Percentiles rank a stretch among this genome's conserved stretches.
Evolutionary conservation across 2,888 invertebrate species (phyloP).

Genomic region (Hyposoter dolosus): DNA sequence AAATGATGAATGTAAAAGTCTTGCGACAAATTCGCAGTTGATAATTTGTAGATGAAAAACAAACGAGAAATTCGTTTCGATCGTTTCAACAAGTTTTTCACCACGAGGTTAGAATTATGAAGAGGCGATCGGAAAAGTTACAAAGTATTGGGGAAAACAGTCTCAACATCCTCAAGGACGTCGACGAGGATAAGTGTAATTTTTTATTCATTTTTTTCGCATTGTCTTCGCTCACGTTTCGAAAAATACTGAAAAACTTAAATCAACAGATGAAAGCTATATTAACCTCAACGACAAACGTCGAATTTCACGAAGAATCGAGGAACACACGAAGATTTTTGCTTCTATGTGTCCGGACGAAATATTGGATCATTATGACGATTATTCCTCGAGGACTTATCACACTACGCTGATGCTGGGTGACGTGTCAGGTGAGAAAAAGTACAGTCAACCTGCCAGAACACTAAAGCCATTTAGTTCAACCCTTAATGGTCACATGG

Average conservation of each 20-base stretch:
- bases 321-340: constrained; percentile 86
- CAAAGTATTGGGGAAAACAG: constrained; percentile 7
- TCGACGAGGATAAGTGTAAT: constrained; percentile 52
- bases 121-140: constrained; percentile 25
- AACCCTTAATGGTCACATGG: no score
- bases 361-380: constrained; percentile 87
- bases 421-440: constrained; percentile 87
- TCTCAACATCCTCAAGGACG: constrained; percentile 41
- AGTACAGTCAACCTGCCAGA: neutral
- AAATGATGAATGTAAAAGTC: no score
- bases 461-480: no score
- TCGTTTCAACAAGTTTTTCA: neutral
- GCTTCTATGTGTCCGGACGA: constrained; percentile 89
- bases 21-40: no score
- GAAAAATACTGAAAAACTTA: neutral
- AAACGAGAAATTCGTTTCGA: constrained; percentile 6
- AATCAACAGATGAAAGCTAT: constrained; percentile 44
- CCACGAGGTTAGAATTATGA: constrained; percentile 45
- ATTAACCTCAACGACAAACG: constrained; percentile 27
- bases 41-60: neutral
- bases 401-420: constrained; percentile 88
- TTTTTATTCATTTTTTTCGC: neutral
- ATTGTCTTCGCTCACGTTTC: neutral
- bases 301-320: constrained; percentile 69
- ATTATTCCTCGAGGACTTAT: constrained; percentile 86